phyloP scores from a whole-genome alignment of 2,888 invertebrate species.

The Mythimna impura region DNA sequence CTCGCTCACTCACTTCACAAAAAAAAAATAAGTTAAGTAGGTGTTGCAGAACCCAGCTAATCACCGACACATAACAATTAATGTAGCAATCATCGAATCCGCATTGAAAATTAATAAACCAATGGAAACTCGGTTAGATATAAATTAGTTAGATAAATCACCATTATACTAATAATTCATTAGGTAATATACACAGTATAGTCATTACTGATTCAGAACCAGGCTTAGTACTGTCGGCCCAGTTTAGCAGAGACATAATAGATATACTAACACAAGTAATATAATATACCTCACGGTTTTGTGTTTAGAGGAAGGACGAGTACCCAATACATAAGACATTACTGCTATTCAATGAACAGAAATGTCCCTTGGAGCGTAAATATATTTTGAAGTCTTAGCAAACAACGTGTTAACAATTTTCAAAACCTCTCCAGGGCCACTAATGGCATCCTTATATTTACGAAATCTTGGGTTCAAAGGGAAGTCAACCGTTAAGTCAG shows the following conservation, averaged over 20 bases:
- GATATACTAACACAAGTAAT: constrained; percentile 11
- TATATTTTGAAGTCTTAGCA: constrained; percentile 37
- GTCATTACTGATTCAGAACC: constrained; percentile 32
- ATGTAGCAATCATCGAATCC: constrained; percentile 27
- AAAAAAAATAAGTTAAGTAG: constrained; percentile 5
- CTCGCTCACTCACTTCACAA: neutral
- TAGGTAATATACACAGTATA: constrained; percentile 7
- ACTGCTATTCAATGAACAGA: constrained; percentile 51
- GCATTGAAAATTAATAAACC: constrained; percentile 38
- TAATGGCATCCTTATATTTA: constrained; percentile 29
- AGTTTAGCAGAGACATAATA: constrained; percentile 30
- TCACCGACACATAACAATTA: constrained; percentile 47
- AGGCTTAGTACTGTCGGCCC: constrained; percentile 14
- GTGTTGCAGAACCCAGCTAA: constrained; percentile 32
- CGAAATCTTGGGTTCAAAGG: constrained; percentile 41
- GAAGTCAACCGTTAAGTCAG: constrained; percentile 27
- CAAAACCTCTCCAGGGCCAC: constrained; percentile 20
- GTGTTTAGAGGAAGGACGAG: constrained; percentile 31
- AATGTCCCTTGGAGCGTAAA: constrained; percentile 38
- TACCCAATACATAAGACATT: constrained; percentile 39
- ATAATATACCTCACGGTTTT: constrained; percentile 22
- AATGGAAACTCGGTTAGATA: constrained; percentile 39
- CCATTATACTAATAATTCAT: constrained; percentile 12
- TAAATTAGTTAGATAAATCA: constrained; percentile 53
- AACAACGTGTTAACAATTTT: constrained; percentile 34